Evolutionary conservation across 2,797 vertebrate species (phyloP), one percentile per base, ranked within the genome.

Genomic region (Falco rusticolus): DNA sequence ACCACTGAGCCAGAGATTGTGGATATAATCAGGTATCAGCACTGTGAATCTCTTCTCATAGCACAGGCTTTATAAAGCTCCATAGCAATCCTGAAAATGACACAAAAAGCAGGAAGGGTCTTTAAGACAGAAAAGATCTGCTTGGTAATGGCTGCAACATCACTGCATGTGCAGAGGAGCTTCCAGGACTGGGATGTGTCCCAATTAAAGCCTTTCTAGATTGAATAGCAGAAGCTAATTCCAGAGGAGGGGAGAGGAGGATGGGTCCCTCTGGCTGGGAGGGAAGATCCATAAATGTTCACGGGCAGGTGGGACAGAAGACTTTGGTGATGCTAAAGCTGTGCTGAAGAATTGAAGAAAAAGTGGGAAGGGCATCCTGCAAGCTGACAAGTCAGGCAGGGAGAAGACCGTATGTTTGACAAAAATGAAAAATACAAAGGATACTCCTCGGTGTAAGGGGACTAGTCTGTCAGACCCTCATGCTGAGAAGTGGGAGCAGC

Each of bases 401-500:
- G 29, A 79, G 41, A 87, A 72, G 63, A 64, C 26, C 45, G 6
- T 15, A 31, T 34, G 33, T 54, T 76, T 33, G 47, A 85, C 16
- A 71, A 76, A 84, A 69, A 65, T 31, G 75, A 10, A 54, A 66
- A 81, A 90, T 45, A 34, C 34, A 77, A 91, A 88, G 10, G 17
- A 48, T 47, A 45, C 6, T 48, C 21, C n/a, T 45, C 0, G 0
- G 7, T 31, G 28, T 13, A 31, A 17, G 13, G 15, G 11, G 5
- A 72, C 24, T 26, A 1, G 0, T 63, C 17, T 74, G 25, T 29
- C 41, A 48, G 20, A 19, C n/a, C 28, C 41, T 71, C 17, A 10
- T 43, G 31, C 21, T n/a, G 48, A 93, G 34, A 29, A 41, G 9
- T 48, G 43, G 34, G 14, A 79, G 16, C 34, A 87, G 24, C 21